These are phyloP conservation scores for Sinelater perroti DNA, from an alignment of 2,888 invertebrate genomes.

Conservation along the genomic window DNA sequence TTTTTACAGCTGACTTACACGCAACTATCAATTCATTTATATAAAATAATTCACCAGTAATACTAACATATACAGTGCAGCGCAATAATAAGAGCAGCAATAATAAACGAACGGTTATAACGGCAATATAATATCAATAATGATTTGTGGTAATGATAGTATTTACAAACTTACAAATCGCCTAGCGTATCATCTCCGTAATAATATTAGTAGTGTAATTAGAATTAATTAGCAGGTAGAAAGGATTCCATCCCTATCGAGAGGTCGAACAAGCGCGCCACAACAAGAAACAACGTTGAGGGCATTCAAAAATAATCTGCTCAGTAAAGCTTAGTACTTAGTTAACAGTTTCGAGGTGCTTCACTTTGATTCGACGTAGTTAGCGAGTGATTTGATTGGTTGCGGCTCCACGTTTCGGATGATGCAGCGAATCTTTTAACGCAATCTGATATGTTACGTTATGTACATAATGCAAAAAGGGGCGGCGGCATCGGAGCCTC, in stretches of 20 bases:
- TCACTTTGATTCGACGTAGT: conserved; percentile 2
- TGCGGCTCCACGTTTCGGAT: no score
- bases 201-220: neutral
- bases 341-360: conserved; percentile 1
- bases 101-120: conserved; percentile 42
- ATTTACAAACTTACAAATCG: conserved; percentile 45
- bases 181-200: conserved; percentile 25
- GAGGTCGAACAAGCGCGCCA: conserved; percentile 8
- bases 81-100: conserved; percentile 46
- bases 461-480: conserved; percentile 24
- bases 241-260: conserved; percentile 2
- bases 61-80: conserved; percentile 50
- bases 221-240: conserved; percentile 7
- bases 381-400: neutral
- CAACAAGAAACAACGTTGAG: neutral
- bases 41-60: conserved; percentile 54
- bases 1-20: conserved; percentile 61
- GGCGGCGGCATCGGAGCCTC: neutral
- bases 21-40: conserved; percentile 51
- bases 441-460: conserved; percentile 32
- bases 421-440: conserved; percentile 19
- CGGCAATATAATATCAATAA: conserved; percentile 42
- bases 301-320: neutral
- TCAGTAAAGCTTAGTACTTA: no score
- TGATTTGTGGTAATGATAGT: conserved; percentile 40